A percentile compares a stretch with the other conserved stretches of the same genome.
Conservation (phyloP, 2,888 invertebrate species). For the Celastrina argiolus region DNA sequence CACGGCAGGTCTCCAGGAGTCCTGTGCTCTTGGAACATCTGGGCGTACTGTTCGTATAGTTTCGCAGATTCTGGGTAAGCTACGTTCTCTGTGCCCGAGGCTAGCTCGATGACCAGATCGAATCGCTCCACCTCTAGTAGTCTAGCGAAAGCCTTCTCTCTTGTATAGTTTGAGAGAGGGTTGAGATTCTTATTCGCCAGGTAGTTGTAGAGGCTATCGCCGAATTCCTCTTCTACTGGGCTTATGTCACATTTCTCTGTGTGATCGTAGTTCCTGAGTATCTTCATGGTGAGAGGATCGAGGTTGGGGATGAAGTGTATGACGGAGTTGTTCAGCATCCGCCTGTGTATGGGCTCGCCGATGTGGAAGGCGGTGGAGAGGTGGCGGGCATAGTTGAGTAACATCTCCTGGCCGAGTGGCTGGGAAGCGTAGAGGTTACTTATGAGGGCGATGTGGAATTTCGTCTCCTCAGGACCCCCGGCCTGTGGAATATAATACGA, state of each 20-base stretch:
- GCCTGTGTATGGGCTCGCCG: slow-evolving; percentile 81
- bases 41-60: slow-evolving; percentile 71
- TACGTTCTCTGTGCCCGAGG: slow-evolving; percentile 84
- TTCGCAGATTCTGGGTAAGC: slow-evolving; percentile 64
- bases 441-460: slow-evolving; percentile 89
- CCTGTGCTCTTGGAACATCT: slow-evolving; percentile 61
- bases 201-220: slow-evolving; percentile 78
- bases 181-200: slow-evolving; percentile 61
- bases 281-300: slow-evolving; percentile 53
- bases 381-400: slow-evolving; percentile 89
- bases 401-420: slow-evolving; percentile 89
- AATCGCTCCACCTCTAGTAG: slow-evolving; percentile 82
- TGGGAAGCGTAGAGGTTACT: slow-evolving; percentile 90
- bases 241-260: slow-evolving; percentile 54
- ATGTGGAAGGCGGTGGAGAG: slow-evolving; percentile 83
- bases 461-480: slow-evolving; percentile 86
- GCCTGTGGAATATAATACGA: slow-evolving; percentile 69
- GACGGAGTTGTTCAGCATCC: slow-evolving; percentile 83
- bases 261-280: slow-evolving; percentile 49
- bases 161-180: slow-evolving; percentile 61
- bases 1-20: slow-evolving; percentile 55
- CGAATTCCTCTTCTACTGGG: slow-evolving; percentile 79
- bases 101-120: slow-evolving; percentile 84
- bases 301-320: slow-evolving; percentile 87
- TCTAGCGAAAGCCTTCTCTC: slow-evolving; percentile 80